Evolutionary conservation across 2,113 vertebrate species (phyloP).

Genomic region (Serinus canaria): DNA sequence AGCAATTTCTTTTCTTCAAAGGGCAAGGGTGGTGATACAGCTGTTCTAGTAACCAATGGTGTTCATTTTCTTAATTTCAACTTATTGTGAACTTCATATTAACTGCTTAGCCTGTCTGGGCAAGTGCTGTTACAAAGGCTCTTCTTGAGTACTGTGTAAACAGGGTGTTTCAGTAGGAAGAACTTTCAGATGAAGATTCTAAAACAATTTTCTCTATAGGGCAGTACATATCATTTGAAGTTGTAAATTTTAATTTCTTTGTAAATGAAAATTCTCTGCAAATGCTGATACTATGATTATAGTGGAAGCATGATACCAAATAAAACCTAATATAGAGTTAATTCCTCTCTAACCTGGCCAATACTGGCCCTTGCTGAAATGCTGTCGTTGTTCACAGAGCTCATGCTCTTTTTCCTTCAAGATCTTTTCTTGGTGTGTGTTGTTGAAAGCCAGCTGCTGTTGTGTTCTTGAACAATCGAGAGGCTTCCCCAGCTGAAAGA

Average conservation of each 20-base stretch:
- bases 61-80: not conserved
- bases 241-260: not conserved
- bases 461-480: not conserved
- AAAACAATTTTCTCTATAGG: not conserved
- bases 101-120: not conserved
- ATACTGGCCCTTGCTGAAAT: not conserved
- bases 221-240: not conserved
- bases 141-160: not conserved
- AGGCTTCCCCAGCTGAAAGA: not conserved
- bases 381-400: not conserved
- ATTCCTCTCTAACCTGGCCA: not conserved
- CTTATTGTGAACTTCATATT: not conserved
- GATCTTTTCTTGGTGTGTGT: not conserved
- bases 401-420: not conserved
- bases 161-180: not conserved
- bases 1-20: constrained; percentile 1
- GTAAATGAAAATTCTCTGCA: not conserved
- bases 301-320: not conserved
- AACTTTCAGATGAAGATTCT: not conserved
- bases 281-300: not conserved
- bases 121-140: not conserved
- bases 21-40: not conserved
- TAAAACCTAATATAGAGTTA: not conserved
- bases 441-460: not conserved
- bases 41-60: not conserved